phyloP scores from a whole-genome alignment of 1,140 invertebrate species.

The Drosophila yakuba region DNA sequence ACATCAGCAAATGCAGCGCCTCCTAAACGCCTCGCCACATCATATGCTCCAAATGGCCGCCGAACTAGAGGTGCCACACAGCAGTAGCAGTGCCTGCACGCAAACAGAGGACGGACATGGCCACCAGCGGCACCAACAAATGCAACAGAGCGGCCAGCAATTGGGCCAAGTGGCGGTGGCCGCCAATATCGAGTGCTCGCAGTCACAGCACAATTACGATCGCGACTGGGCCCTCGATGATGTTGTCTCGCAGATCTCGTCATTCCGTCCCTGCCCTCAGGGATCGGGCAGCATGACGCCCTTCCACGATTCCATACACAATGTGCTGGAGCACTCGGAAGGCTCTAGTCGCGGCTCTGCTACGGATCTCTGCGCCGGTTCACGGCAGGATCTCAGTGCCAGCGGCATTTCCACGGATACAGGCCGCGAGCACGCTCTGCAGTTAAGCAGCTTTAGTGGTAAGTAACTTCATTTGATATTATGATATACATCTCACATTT shows the following conservation, averaged over 20 bases:
- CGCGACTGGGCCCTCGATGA: slow-evolving; percentile 83
- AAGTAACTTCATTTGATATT: slow-evolving; percentile 1
- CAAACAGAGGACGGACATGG: slow-evolving; percentile 69
- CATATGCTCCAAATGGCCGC: slow-evolving; percentile 71
- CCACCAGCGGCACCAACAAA: slow-evolving; percentile 52
- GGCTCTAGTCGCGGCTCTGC: slow-evolving; percentile 76
- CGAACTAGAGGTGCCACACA: slow-evolving; percentile 56
- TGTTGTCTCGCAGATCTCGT: slow-evolving; percentile 84
- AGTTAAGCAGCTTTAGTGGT: slow-evolving; percentile 82
- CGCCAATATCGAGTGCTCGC: slow-evolving; percentile 87
- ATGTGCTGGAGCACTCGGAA: slow-evolving; percentile 82
- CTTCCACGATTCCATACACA: slow-evolving; percentile 84
- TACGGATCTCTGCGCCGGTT: slow-evolving; percentile 78
- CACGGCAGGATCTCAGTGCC: slow-evolving; percentile 80
- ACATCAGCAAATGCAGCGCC: slow-evolving; percentile 58
- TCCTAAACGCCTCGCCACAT: slow-evolving; percentile 63
- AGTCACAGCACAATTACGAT: slow-evolving; percentile 85
- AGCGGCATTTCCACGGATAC: slow-evolving; percentile 81
- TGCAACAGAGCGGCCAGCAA: slow-evolving; percentile 48
- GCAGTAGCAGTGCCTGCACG: slow-evolving; percentile 67
- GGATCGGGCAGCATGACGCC: slow-evolving; percentile 84
- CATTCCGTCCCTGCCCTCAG: slow-evolving; percentile 82
- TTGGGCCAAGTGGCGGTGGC: slow-evolving; percentile 85
- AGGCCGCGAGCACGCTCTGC: slow-evolving; percentile 73
- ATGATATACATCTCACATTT: background rate